Evolutionary conservation across 2,113 vertebrate species (phyloP).

Genomic region (Pedionomus torquatus): DNA sequence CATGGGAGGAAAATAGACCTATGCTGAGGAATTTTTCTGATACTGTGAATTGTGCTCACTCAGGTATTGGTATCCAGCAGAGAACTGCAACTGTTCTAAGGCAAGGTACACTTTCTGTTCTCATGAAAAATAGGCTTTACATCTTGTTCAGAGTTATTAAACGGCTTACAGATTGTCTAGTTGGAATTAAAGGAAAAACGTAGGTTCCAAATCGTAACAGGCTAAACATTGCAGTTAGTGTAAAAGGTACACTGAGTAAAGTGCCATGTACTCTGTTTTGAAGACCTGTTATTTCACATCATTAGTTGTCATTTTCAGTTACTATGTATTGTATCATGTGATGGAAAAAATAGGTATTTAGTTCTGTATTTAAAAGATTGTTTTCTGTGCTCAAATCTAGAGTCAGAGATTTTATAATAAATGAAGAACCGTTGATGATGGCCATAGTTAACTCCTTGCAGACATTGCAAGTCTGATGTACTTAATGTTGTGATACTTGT

Average conservation of each 20-base stretch:
- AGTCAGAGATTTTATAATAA: neutral
- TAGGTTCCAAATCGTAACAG: neutral
- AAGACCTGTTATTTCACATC: neutral
- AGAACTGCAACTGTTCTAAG: neutral
- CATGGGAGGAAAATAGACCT: neutral
- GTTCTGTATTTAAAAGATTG: neutral
- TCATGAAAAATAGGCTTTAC: neutral
- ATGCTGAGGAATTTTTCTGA: neutral
- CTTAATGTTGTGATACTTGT: accelerated
- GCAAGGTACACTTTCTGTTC: neutral
- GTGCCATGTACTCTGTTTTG: neutral
- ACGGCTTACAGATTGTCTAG: neutral
- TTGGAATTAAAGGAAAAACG: neutral
- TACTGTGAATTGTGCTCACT: neutral
- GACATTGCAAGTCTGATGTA: neutral
- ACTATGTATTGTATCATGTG: neutral
- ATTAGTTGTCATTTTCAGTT: neutral
- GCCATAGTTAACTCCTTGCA: neutral
- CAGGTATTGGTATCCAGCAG: neutral
- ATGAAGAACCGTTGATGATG: neutral
- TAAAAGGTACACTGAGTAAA: neutral
- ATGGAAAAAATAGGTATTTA: neutral
- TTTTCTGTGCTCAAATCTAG: neutral
- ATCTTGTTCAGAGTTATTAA: neutral
- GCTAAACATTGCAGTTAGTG: neutral